A percentile compares a stretch with the other conserved stretches of the same genome.
These are phyloP conservation scores for Meloidogyne hapla DNA, from an alignment of 1,140 invertebrate genomes.

Conservation along the genomic window DNA sequence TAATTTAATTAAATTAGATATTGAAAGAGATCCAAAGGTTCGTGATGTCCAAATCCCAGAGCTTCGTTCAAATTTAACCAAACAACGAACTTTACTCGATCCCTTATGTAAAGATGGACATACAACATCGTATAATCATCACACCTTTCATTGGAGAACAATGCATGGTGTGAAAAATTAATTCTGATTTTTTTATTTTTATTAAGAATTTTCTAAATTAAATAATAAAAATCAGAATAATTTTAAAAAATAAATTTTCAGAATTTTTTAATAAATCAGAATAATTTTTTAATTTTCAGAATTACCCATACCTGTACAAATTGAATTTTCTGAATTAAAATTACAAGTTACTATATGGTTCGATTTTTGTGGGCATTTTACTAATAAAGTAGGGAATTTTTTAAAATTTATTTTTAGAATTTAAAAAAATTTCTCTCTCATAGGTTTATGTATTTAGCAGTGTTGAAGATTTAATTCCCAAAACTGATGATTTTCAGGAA, in stretches of 20 bases:
- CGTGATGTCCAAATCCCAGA: slow-evolving; percentile 62
- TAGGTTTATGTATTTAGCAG: slow-evolving; percentile 56
- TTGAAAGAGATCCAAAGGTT: slow-evolving; percentile 59
- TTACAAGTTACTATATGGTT: slow-evolving; percentile 62
- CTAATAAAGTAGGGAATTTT: slow-evolving; percentile 46
- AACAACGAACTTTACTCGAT: slow-evolving; percentile 51
- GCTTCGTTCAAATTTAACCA: slow-evolving; percentile 57
- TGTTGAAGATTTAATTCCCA: slow-evolving; percentile 49
- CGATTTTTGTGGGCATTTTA: slow-evolving; percentile 63
- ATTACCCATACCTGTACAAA: slow-evolving; percentile 56
- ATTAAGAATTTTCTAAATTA: background rate
- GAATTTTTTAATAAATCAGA: no score
- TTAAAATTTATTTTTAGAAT: background rate
- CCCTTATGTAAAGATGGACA: slow-evolving; percentile 54
- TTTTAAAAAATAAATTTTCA: no score
- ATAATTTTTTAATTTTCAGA: slow-evolving; percentile 46
- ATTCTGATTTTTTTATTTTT: background rate
- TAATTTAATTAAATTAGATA: slow-evolving; percentile 51
- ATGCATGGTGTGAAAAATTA: slow-evolving; percentile 56
- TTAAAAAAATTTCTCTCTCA: background rate
- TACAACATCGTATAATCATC: slow-evolving; percentile 58
- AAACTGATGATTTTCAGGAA: background rate
- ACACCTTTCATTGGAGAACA: slow-evolving; percentile 59
- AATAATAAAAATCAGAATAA: no score
- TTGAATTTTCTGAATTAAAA: slow-evolving; percentile 49